Evolutionary conservation across 2,113 vertebrate genomes (phyloP), one percentile per base, ranked within the genome.

Genomic region (Saccopteryx bilineata): DNA sequence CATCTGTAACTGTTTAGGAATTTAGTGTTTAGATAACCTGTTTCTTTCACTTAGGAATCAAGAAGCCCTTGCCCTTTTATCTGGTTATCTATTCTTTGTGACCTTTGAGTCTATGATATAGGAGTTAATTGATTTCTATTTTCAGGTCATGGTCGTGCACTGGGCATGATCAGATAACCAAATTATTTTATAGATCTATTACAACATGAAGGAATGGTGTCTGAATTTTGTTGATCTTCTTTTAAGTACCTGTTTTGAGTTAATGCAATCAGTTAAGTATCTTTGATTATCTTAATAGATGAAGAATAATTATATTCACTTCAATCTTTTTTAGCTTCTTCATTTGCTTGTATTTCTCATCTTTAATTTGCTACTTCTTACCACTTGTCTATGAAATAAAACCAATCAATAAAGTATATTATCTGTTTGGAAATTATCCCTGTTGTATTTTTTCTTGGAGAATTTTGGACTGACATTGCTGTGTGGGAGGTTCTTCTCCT

Each of bases 181-280:
- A 23, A 83, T 92, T 84, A 72, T 86, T 89, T 46, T 63, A 31
- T 76, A 60, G 39, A 31, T 46, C 46, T 84, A 85, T 76, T 84
- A 60, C 13, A 91, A 23, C 23, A n/a, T 61, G n/a, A 90, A 56
- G 76, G 54, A 78, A 23, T 52, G 17, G 4, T 79, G 65, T 94
- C 24, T 94, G 52, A 79, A 92, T 96, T 91, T 96, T 78, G 8
- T 82, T 63, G 66, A 61, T 80, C 79, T 31, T 48, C 26, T 46
- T 96, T 95, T 72, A 85, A 46, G 66, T 88, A 28, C 33, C 10
- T 83, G 50, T 28, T 89, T 96, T 92, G 78, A 75, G 48, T 91
- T 91, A 85, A 26, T 80, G 52, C 48, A 48, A 0, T 89, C 39
- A 76, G 24, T 60, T 82, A 69, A 61, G 12, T 87, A 24, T 69